Base-by-base conservation (phyloP, 2,888 invertebrate genomes). In the Lepidochitona cinerea region DNA sequence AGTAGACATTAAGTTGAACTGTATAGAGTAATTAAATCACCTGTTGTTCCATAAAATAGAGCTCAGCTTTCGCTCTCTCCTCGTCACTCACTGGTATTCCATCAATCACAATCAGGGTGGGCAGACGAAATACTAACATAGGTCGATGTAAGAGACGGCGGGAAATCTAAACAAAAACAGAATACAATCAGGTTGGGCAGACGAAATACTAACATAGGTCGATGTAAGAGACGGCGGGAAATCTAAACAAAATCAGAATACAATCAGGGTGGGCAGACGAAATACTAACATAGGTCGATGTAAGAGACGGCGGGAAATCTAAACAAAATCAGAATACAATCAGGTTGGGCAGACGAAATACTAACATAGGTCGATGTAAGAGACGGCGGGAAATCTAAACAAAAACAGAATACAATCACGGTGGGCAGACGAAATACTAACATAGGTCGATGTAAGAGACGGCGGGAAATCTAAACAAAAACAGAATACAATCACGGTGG, bases 1-100 rank as follows among this genome's bases (percentile, higher is more conserved):
- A n/a, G n/a, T n/a, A n/a, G n/a, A n/a, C n/a, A n/a, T n/a, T n/a
- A n/a, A n/a, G n/a, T n/a, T n/a, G n/a, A n/a, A n/a, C n/a, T n/a
- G n/a, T n/a, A n/a, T n/a, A n/a, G n/a, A n/a, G n/a, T n/a, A n/a
- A n/a, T n/a, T n/a, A n/a, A n/a, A n/a, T 23, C 12, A 83, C 81
- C 78, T 83, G 81, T 78, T 89, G 89, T 36, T 91, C 90, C 77
- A 87, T 83, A 73, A 88, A 89, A 81, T 87, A 90, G 4, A 88
- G 77, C 49, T 90, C 89, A 14, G 90, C 89, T 75, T 88, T 90
- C 1, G 85, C 80, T 69, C 89, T 77, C 73, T 91, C 91, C 68
- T 90, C 90, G 18, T 90, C 90, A 54, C 83, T 89, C 54, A 91
- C 85, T 6, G 85, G 83, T 41, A 89, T 86, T 37, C 90, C 89